These are phyloP conservation scores for Sinosuthora webbiana DNA, from an alignment of 2,113 vertebrate genomes.

Conservation along the genomic window DNA sequence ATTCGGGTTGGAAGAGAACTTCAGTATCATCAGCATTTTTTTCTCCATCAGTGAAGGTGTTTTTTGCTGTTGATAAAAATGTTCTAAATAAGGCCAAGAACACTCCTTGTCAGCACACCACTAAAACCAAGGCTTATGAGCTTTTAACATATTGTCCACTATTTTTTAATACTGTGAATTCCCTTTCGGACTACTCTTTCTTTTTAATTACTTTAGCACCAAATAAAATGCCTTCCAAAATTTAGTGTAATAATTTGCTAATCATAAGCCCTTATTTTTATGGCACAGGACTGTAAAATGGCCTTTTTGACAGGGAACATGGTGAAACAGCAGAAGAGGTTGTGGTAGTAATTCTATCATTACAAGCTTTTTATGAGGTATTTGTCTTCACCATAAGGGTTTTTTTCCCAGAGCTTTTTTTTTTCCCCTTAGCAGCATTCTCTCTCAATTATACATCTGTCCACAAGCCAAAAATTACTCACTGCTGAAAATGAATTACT, in stretches of 20 bases:
- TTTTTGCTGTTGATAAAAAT: background rate
- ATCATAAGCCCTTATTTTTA: background rate
- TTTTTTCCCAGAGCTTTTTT: background rate
- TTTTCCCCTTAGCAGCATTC: background rate
- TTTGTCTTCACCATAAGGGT: background rate
- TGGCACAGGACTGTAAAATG: background rate
- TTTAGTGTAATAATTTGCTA: background rate
- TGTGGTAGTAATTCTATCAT: background rate
- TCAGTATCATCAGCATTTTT: background rate
- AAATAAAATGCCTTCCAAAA: background rate
- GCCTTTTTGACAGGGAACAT: background rate
- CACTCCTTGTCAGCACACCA: background rate
- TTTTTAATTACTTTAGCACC: background rate
- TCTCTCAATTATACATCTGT: slow-evolving; percentile 33
- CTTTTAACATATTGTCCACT: background rate
- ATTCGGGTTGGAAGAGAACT: background rate
- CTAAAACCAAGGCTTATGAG: background rate
- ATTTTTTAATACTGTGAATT: background rate
- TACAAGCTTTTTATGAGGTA: background rate
- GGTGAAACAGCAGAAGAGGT: background rate
- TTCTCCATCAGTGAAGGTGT: background rate
- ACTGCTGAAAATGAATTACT: slow-evolving; percentile 15
- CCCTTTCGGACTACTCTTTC: background rate
- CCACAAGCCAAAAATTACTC: slow-evolving; percentile 34
- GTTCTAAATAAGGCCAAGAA: background rate